Base-by-base conservation (phyloP, 2,888 invertebrate genomes). In the Quadroppia sp. region DNA sequence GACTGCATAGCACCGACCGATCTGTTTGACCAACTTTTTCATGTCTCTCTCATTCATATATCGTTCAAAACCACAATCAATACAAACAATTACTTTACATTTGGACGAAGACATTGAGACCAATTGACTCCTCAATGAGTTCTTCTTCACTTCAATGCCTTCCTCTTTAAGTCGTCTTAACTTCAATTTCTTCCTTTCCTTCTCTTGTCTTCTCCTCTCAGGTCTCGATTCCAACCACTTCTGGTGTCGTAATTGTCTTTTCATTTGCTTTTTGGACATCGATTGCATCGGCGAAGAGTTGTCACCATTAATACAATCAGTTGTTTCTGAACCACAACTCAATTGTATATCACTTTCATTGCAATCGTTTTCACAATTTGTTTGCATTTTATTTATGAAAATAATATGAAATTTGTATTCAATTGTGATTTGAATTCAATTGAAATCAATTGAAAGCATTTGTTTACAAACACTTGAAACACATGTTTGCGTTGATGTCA, bases 61-160 rank as follows among this genome's bases (percentile, higher is more conserved):
- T 77, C 91, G 86, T 81, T 94, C 94, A 82, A 94, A 96, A 80
- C 92, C 91, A 80, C 95, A 87, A 82, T 98, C 97, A 78, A 98
- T 88, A 20, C 89, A 90, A 20, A 97, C 85, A 72, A 86, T 86
- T 72, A 88, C 86, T 83, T 87, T 88, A 81, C 89, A 89, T 71
- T 85, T 84, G 76, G 89, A 88, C 77, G 87, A 86, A 59, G 87
- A 86, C 85, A 89, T 87, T 80, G 86, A 89, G 82, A 87, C 87
- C 79, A 85, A 85, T 82, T 93, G 94, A 15, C 94, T 30, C 25
- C 23, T 82, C 75, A 87, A 86, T 83, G 92, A 94, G 75, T 94
- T 87, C 50, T 89, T 89, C 0, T 92, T 92, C 75, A 76, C 73
- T 56, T 74, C 30, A 20, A 23, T 30, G 2, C 77, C 77, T 17